Percentiles rank a stretch among this genome's conserved stretches.
These are phyloP conservation scores for Papilio demoleus DNA, from an alignment of 2,888 invertebrate genomes.

Conservation along the genomic window DNA sequence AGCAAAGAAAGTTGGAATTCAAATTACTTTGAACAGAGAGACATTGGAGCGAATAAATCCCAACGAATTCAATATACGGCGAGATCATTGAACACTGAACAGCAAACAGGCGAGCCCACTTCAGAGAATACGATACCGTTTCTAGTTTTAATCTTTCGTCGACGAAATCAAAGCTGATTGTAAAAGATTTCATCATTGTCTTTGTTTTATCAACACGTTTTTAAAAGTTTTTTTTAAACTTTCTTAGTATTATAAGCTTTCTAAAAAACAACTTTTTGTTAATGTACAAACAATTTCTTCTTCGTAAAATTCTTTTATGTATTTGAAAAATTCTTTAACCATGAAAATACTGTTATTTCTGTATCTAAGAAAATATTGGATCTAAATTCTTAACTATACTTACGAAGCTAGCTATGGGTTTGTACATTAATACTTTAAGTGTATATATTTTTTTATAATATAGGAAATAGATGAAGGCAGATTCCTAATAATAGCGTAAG, in stretches of 20 bases:
- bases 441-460: no score
- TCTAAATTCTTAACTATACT: no score
- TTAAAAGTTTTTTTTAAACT: not conserved
- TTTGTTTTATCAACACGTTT: constrained; percentile 23
- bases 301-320: no score
- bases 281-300: no score
- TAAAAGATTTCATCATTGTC: constrained; percentile 15
- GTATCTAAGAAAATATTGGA: no score
- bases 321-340: no score
- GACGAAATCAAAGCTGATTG: constrained; percentile 31
- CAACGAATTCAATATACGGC: constrained; percentile 17
- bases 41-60: constrained; percentile 26
- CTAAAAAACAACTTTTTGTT: no score
- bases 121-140: constrained; percentile 13
- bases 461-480: no score
- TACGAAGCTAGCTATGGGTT: no score
- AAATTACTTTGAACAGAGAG: constrained; percentile 16
- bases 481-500: no score
- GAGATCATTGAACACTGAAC: constrained; percentile 18
- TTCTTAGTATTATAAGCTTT: not conserved
- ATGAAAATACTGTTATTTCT: no score
- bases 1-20: constrained; percentile 13
- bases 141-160: constrained; percentile 30
- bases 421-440: no score
- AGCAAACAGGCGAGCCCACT: constrained; percentile 21